Evolutionary conservation across 2,888 invertebrate genomes (phyloP).

Genomic region (Asteroscopus sphinx): DNA sequence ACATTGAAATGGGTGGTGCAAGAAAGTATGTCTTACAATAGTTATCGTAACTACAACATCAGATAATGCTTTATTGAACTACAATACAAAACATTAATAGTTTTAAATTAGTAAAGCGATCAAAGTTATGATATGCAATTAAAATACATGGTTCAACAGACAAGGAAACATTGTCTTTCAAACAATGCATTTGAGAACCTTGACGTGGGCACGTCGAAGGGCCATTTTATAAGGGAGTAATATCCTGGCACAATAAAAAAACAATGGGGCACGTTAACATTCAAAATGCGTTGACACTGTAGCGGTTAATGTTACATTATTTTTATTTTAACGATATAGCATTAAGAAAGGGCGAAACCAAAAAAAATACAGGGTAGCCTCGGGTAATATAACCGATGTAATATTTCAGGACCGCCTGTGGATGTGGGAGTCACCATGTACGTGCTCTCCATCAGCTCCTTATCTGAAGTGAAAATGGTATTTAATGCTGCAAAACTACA

Average conservation of each 20-base stretch:
- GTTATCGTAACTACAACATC: too few relatives aligned
- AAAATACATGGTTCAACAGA: background rate
- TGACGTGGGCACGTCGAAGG: slow-evolving; percentile 3
- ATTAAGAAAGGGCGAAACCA: slow-evolving; percentile 12
- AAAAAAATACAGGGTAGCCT: slow-evolving; percentile 31
- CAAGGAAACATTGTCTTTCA: background rate
- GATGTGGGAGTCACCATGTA: slow-evolving; percentile 95
- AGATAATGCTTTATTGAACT: too few relatives aligned
- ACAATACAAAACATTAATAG: too few relatives aligned
- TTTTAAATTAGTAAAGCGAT: too few relatives aligned
- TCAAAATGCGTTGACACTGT: background rate
- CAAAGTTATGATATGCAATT: too few relatives aligned
- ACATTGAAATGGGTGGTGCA: background rate
- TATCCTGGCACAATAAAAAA: background rate
- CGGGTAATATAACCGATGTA: slow-evolving; percentile 71
- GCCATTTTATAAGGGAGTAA: slow-evolving; percentile 1
- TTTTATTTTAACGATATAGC: slow-evolving; percentile 5
- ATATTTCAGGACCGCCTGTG: slow-evolving; percentile 93
- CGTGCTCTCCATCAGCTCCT: slow-evolving; percentile 95
- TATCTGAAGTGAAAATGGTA: slow-evolving; percentile 96
- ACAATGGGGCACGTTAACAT: background rate
- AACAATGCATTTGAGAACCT: slow-evolving; percentile 18
- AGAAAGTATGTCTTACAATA: too few relatives aligned
- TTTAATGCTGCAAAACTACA: slow-evolving; percentile 74
- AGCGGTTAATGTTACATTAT: background rate